phyloP scores from a whole-genome alignment of 2,888 invertebrate species.

The Eutolmus rufibarbis region DNA sequence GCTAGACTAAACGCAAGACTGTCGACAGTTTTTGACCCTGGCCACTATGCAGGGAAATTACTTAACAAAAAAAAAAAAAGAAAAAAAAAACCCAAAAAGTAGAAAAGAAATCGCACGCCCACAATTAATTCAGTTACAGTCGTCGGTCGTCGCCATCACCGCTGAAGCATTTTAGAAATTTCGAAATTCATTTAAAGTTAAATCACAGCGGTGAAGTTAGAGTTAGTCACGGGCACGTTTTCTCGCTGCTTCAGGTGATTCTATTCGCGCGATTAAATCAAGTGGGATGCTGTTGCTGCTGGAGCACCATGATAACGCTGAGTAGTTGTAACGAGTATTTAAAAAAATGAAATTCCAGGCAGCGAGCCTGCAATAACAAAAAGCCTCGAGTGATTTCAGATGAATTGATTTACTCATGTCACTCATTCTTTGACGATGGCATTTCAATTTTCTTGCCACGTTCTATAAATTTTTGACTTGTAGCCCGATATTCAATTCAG shows the following conservation, averaged over 20 bases:
- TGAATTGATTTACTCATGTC: slow-evolving; percentile 24
- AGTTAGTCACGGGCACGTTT: not conserved
- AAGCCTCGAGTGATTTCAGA: not conserved
- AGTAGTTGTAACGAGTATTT: not conserved
- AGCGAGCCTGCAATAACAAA: not conserved
- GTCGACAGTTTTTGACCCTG: not conserved
- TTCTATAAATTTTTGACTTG: not conserved
- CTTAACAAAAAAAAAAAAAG: not conserved
- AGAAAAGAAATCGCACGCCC: slow-evolving; percentile 6
- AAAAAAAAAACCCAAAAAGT: too few relatives aligned
- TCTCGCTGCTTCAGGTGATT: not conserved
- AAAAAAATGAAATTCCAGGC: not conserved
- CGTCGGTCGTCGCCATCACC: not conserved
- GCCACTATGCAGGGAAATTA: not conserved
- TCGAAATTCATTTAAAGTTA: slow-evolving; percentile 10
- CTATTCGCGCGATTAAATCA: not conserved
- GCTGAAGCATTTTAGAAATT: slow-evolving; percentile 11
- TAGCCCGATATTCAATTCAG: not conserved
- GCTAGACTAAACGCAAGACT: not conserved
- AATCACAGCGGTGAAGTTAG: not conserved
- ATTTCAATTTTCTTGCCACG: slow-evolving; percentile 11
- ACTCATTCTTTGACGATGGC: slow-evolving; percentile 24
- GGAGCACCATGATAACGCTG: not conserved
- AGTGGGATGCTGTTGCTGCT: not conserved
- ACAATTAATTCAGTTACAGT: slow-evolving; percentile 20